phyloP scores from a whole-genome alignment of 2,113 vertebrate species.

The Neolamprologus modestus region DNA sequence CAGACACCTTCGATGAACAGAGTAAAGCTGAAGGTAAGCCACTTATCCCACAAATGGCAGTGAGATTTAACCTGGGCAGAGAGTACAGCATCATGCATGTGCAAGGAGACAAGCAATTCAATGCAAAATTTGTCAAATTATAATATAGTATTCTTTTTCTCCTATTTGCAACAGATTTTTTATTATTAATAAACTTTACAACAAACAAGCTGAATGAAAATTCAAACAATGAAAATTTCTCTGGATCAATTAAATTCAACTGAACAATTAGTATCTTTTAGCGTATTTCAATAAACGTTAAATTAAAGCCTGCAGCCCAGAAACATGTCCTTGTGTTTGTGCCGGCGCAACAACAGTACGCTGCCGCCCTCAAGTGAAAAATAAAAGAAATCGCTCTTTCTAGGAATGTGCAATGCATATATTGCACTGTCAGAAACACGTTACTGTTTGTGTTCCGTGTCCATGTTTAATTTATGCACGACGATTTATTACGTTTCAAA shows the following conservation, averaged over 20 bases:
- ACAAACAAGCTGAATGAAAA: rapidly evolving
- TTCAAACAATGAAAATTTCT: neutral
- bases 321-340: rapidly evolving
- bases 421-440: neutral
- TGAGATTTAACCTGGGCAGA: neutral
- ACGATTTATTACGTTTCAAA: neutral
- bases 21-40: neutral
- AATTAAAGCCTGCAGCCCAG: neutral
- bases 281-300: neutral
- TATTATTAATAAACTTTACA: neutral
- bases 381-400: neutral
- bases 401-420: neutral
- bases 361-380: conserved; percentile 41
- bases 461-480: neutral
- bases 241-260: rapidly evolving
- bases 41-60: neutral
- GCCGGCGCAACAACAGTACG: neutral
- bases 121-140: neutral
- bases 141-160: neutral
- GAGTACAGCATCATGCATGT: neutral
- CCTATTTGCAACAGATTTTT: neutral
- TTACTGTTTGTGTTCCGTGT: neutral
- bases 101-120: neutral
- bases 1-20: neutral
- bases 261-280: neutral